Evolutionary conservation across 2,888 invertebrate genomes (phyloP).

Genomic region (Nymphalis urticae): DNA sequence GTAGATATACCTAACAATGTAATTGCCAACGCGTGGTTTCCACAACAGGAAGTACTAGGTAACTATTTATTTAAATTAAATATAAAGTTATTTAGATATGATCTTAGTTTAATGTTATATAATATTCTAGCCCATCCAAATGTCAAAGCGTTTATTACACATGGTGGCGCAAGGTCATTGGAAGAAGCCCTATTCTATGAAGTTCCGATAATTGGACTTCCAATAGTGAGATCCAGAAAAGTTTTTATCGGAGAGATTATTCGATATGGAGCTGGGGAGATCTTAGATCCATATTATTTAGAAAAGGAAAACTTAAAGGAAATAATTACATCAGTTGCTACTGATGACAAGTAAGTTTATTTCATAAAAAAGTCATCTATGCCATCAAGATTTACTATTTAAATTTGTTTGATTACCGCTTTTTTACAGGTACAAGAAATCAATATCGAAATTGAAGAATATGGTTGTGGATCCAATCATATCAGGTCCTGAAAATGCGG

Average conservation of each 20-base stretch:
- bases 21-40: slow-evolving; percentile 73
- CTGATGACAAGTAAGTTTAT: slow-evolving; percentile 57
- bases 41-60: slow-evolving; percentile 81
- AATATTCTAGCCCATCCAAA: slow-evolving; percentile 66
- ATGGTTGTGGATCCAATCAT: slow-evolving; percentile 56
- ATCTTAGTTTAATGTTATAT: background rate
- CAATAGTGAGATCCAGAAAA: slow-evolving; percentile 61
- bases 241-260: slow-evolving; percentile 66
- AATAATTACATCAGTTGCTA: slow-evolving; percentile 54
- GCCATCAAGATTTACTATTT: background rate
- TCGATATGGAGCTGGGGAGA: slow-evolving; percentile 63
- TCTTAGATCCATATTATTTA: slow-evolving; percentile 63
- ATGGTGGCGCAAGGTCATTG: slow-evolving; percentile 71
- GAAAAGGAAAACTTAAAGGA: slow-evolving; percentile 61
- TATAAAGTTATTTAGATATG: background rate
- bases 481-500: slow-evolving; percentile 73
- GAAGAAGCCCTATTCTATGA: slow-evolving; percentile 73
- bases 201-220: slow-evolving; percentile 71
- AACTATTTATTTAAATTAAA: slow-evolving; percentile 19
- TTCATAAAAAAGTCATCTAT: background rate
- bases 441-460: slow-evolving; percentile 54
- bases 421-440: slow-evolving; percentile 59
- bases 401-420: background rate
- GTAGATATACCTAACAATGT: slow-evolving; percentile 72
- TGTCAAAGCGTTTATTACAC: slow-evolving; percentile 69